Evolutionary conservation across 1,140 invertebrate species (phyloP), one percentile per base, ranked within the genome.

Genomic region (Drosophila kohkoa): DNA sequence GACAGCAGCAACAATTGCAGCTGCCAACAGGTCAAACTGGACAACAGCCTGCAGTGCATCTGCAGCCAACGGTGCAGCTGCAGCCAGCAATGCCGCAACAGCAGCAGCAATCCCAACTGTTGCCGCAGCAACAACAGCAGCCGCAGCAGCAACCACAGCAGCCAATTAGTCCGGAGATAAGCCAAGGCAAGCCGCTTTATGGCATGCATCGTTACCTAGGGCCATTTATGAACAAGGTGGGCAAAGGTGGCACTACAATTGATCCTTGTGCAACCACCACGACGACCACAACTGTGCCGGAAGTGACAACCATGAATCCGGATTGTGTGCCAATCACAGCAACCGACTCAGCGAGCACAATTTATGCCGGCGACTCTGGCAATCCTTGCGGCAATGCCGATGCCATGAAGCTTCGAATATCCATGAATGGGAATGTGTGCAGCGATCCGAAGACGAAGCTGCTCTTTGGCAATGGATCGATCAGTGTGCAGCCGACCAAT

Each of bases 381-480:
- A 45, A 69, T 8, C 10, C 64, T 6, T 82, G 79, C 76, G 64
- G 32, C 28, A 49, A n/a, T 1, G 16, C 70, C 1, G 86, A 90
- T 30, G 11, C 72, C 1, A 25, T 91, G 25, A 90, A 89, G 30
- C 46, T 91, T 7, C 90, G 89, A 46, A 77, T 92, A 0, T 68
- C 77, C 11, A 69, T 92, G 8, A 85, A 82, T 55, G 91, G 87
- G 16, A 79, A 80, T 54, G 71, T 92, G 5, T 81, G 82, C 20
- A 75, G 76, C 0, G 79, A 90, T 38, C 79, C 79, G 0, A 86
- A 79, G 32, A 77, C 81, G 0, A 91, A 89, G n/a, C 64, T 73
- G 41, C 79, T 82, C 60, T 79, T 51, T 41, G 87, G 90, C 25
- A 92, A 92, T 58, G 90, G 90, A 0, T 79, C 90, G 0, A 75